Evolutionary conservation across 2,113 vertebrate genomes (phyloP), one percentile per base, ranked within the genome.

Genomic region (Taxidea taxus): DNA sequence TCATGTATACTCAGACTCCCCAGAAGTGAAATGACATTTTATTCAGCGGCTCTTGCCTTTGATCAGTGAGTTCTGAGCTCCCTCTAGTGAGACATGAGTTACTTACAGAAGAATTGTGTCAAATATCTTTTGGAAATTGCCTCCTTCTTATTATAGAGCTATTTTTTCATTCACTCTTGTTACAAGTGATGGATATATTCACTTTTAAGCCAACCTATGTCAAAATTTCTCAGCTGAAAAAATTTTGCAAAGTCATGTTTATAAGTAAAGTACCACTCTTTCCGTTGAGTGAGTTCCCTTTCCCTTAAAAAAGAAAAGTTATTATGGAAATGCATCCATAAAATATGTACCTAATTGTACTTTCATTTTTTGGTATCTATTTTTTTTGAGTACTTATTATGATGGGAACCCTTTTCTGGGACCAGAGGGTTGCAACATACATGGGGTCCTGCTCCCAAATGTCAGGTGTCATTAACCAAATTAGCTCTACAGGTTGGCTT

Each of bases 51-150:
- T 58, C 39, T 83, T 80, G 51, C n/a, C 6, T 47, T 42, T 84
- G 34, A 77, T 85, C 31, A n/a, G 37, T 92, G 94, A 49, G 34
- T 58, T 82, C 62, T 81, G 94, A 94, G 97, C 95, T 84, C 97
- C 95, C 94, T 94, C 96, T 97, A 95, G 94, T 90, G 97, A 95
- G 84, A 92, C 84, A 84, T 39, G 1, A 16, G 42, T 8, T 96
- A 31, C 25, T 96, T 95, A 74, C 78, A 87, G 78, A 90, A 91
- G 25, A 27, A 39, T 44, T 39, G 12, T 78, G 31, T 78, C 29
- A 74, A 72, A 56, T 54, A 25, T 75, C 64, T 56, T 81, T 56
- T 62, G 54, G 66, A 89, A 78, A 96, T 54, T 31, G 31, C 27
- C 39, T 93, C 18, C 13, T 95, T 90, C 20, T 90, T 54, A 60